These are phyloP conservation scores for Thera obeliscata DNA, from an alignment of 2,888 invertebrate genomes.

Conservation along the genomic window DNA sequence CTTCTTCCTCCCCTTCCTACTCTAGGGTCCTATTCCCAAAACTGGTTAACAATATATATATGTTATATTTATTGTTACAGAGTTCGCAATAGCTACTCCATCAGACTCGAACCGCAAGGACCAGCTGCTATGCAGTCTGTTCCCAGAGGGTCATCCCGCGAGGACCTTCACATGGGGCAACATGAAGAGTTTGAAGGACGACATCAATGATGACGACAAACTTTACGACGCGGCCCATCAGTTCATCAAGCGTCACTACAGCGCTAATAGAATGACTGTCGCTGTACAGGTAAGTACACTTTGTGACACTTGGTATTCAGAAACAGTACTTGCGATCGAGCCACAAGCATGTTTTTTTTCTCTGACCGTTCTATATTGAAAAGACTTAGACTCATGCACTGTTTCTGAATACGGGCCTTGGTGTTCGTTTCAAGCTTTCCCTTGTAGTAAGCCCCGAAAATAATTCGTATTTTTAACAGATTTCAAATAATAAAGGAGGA, in stretches of 20 bases:
- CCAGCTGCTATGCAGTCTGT: slow-evolving; percentile 89
- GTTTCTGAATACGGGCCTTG: no score
- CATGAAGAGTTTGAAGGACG: slow-evolving; percentile 88
- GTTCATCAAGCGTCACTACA: slow-evolving; percentile 91
- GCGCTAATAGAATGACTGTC: slow-evolving; percentile 94
- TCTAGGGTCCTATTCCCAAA: no score
- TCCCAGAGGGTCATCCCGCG: slow-evolving; percentile 88
- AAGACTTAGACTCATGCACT: no score
- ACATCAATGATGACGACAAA: slow-evolving; percentile 85
- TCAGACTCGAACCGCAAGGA: slow-evolving; percentile 90
- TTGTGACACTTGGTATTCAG: no score
- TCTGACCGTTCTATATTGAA: no score
- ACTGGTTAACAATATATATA: neutral
- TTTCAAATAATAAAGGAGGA: no score
- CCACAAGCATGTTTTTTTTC: no score
- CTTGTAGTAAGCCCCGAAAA: no score
- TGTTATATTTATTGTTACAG: slow-evolving; percentile 65
- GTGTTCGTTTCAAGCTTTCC: no score
- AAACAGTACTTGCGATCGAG: no score
- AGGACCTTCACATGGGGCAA: slow-evolving; percentile 95
- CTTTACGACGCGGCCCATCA: slow-evolving; percentile 89
- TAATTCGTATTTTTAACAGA: no score
- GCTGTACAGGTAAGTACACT: slow-evolving; percentile 87
- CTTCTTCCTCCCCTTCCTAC: no score
- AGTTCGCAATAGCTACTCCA: slow-evolving; percentile 92